Evolutionary conservation across 2,113 vertebrate genomes (phyloP), one percentile per base, ranked within the genome.

Genomic region (Cepphus grylle): DNA sequence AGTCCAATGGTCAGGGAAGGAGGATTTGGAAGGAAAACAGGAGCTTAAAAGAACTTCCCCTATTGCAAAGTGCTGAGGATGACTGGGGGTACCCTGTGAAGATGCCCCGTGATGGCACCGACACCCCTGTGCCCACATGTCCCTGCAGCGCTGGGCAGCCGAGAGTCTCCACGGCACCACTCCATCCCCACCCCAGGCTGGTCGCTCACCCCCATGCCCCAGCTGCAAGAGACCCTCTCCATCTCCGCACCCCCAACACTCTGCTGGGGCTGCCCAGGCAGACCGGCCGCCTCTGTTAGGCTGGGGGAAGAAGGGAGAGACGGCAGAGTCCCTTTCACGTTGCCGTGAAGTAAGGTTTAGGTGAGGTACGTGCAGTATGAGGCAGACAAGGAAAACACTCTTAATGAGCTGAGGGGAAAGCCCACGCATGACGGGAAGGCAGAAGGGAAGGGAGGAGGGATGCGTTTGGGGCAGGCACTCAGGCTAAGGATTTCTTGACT

Each of bases 401-500:
- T 36, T 49, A 63, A 79, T 88, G 79, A 82, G 27, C 1, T 1
- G 30, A 72, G 32, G 26, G 73, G 40, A 94, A 92, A 95, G 63
- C 76, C 83, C 83, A 65, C 1, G 4, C 16, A 3, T 15, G 32
- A 21, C 43, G 38, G 9, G 29, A 74, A 70, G 77, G 36, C n/a
- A 69, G 62, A 88, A 82, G 34, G 15, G 52, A 69, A 50, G 26
- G n/a, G 62, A 90, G 66, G 40, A 90, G 29, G 42, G 29, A 16
- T 72, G 52, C 76, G 30, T 56, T 80, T 65, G 58, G n/a, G 76
- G 65, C 78, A 93, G 47, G 56, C 26, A 0, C 34, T 88, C 22
- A 26, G 50, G 56, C 49, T 65, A 49, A 82, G 58, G 30, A 72
- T 95, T 95, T 97, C 79, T 90, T 82, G 58, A 43, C 88, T 88